A percentile compares a stretch with the other conserved stretches of the same genome.
Evolutionary conservation across 2,888 invertebrate species (phyloP).

Genomic region (Phorcus lineatus): DNA sequence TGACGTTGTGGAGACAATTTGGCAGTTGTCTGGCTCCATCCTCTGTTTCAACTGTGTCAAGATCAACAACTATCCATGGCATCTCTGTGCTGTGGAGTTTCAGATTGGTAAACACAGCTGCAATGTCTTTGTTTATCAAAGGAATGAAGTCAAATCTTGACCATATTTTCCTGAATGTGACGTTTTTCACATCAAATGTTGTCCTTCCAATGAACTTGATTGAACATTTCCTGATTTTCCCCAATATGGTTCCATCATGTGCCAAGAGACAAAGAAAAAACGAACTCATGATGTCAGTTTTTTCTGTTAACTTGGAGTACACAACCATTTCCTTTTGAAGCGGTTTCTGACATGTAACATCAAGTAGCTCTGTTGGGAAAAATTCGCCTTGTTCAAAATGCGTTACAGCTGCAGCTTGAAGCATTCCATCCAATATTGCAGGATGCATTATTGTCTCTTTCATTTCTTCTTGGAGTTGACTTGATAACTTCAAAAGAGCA

Average conservation of each 20-base stretch:
- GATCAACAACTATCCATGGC: neutral
- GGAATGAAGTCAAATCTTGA: neutral
- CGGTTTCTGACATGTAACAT: neutral
- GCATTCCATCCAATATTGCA: slow-evolving; percentile 24
- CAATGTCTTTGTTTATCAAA: neutral
- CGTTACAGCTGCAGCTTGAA: slow-evolving; percentile 1
- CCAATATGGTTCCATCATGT: neutral
- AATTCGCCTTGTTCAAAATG: neutral
- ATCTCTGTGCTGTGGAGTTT: neutral
- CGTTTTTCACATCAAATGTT: neutral
- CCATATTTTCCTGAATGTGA: neutral
- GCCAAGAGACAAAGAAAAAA: neutral
- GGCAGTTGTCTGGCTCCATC: neutral
- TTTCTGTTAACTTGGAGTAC: neutral
- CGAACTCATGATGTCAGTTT: neutral
- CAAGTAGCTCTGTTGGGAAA: slow-evolving; percentile 14
- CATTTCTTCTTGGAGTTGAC: slow-evolving; percentile 15
- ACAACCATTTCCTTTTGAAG: slow-evolving; percentile 12
- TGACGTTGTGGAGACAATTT: neutral
- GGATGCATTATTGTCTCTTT: slow-evolving; percentile 24
- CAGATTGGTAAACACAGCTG: neutral
- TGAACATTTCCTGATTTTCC: slow-evolving; percentile 3
- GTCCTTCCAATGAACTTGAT: neutral
- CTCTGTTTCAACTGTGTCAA: neutral
- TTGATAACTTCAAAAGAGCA: neutral